Evolutionary conservation across 1,140 invertebrate species (phyloP).

Genomic region (Mamestra configurata): DNA sequence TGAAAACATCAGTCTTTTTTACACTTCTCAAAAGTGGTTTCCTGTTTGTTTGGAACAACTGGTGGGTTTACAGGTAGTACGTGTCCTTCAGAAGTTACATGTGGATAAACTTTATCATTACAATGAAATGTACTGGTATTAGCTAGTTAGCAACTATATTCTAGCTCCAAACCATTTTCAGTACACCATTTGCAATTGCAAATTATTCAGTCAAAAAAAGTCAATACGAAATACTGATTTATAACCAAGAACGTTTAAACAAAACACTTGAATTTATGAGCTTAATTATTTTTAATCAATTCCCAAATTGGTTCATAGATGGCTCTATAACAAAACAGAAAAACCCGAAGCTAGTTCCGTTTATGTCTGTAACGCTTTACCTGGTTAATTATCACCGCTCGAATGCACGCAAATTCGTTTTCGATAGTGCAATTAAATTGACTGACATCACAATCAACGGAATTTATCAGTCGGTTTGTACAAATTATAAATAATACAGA

Average conservation of each 20-base stretch:
- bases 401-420: conserved; percentile 33
- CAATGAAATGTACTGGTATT: too few relatives aligned
- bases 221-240: conserved; percentile 5
- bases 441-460: conserved; percentile 16
- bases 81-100: too few relatives aligned
- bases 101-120: too few relatives aligned
- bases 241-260: background rate
- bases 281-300: conserved; percentile 29
- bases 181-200: background rate
- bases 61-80: too few relatives aligned
- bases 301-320: conserved; percentile 25
- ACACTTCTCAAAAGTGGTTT: too few relatives aligned
- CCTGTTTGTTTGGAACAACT: too few relatives aligned
- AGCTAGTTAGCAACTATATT: too few relatives aligned
- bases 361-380: conserved; percentile 20
- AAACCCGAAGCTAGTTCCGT: conserved; percentile 25
- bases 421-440: conserved; percentile 28
- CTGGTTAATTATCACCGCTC: conserved; percentile 8
- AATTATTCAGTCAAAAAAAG: background rate
- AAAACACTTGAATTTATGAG: background rate
- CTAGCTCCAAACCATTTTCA: background rate
- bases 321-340: conserved; percentile 11
- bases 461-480: conserved; percentile 3
- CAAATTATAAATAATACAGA: background rate
- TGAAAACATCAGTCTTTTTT: background rate